These are phyloP conservation scores for Tretioscincus oriximinensis DNA, from an alignment of 2,113 vertebrate species.

Conservation along the genomic window DNA sequence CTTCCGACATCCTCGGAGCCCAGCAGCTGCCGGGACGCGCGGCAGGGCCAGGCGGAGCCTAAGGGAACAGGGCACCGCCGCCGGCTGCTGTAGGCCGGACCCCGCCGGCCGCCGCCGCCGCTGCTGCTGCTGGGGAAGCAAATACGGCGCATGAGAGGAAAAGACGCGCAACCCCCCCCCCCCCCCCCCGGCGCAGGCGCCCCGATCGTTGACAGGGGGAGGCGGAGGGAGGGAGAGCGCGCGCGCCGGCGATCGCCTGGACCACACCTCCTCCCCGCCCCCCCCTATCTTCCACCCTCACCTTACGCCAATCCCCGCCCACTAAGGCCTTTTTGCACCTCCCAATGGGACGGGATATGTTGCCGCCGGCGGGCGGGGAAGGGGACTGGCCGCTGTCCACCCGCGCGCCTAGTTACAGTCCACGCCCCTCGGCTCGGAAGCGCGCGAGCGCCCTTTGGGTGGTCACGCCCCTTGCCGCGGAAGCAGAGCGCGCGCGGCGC, in stretches of 20 bases:
- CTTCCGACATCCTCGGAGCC: constrained; percentile 46
- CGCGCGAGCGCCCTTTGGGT: not conserved
- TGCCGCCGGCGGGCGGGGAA: not conserved
- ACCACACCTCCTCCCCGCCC: not conserved
- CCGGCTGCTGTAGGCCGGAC: not conserved
- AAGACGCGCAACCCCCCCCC: constrained; percentile 47
- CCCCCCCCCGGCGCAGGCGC: constrained; percentile 54
- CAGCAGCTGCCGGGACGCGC: not conserved
- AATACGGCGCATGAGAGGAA: constrained; percentile 67
- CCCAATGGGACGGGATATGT: not conserved
- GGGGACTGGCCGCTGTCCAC: not conserved
- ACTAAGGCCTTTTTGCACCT: not conserved
- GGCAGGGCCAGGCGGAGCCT: not conserved
- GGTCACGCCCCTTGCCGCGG: no score
- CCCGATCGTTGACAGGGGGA: constrained; percentile 55
- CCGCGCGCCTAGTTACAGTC: not conserved
- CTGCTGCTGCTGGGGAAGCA: constrained; percentile 39
- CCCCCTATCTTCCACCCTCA: not conserved
- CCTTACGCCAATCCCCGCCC: not conserved
- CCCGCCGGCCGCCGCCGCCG: not conserved
- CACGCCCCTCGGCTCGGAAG: not conserved
- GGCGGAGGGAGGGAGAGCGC: not conserved
- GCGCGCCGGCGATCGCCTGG: no score
- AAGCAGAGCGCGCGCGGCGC: no score
- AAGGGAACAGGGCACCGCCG: not conserved